Evolutionary conservation across 2,113 vertebrate species (phyloP), one percentile per base, ranked within the genome.

Genomic region (Zeus faber): DNA sequence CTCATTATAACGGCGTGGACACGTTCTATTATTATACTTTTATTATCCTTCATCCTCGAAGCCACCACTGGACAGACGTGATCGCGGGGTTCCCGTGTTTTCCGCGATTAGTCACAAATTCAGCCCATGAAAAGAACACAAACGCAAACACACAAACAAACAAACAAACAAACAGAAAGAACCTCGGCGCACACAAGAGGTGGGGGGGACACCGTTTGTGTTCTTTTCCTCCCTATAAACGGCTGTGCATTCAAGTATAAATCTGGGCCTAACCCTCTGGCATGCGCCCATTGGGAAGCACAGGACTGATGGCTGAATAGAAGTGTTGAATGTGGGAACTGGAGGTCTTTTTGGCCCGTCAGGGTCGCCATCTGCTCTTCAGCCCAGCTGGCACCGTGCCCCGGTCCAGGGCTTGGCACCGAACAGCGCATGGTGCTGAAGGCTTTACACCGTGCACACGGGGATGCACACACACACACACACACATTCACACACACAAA

Each of bases 301-400:
- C 65, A 53, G 54, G 60, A 74, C 58, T 67, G 80, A 71, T 44
- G 54, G 57, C 55, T 78, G 76, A 82, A 81, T 74, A 52, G 68
- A 74, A 55, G 43, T 35, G 62, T 67, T 65, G 69, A 79, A 77
- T 77, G 76, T 79, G 76, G 77, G 80, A 82, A 76, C 60, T 49
- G 57, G 64, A 76, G 65, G 76, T 79, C 72, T 77, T 79, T n/a
- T 57, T 72, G 62, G 70, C 60, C 55, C 50, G 75, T 79, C 77
- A 73, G 79, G 77, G 73, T 62, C 67, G 64, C 83, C 83, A 84
- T 85, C 83, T 85, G 83, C 79, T 82, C 81, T 82, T 73, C 79
- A 84, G 79, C 78, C 78, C 67, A 3, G 54, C 58, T 85, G 81
- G 83, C 83, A 84, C 62, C 37, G 20, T 71, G 79, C 67, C 74